These are phyloP conservation scores for Platyrinchus mystaceus DNA, from an alignment of 2,797 vertebrate genomes.

Conservation along the genomic window DNA sequence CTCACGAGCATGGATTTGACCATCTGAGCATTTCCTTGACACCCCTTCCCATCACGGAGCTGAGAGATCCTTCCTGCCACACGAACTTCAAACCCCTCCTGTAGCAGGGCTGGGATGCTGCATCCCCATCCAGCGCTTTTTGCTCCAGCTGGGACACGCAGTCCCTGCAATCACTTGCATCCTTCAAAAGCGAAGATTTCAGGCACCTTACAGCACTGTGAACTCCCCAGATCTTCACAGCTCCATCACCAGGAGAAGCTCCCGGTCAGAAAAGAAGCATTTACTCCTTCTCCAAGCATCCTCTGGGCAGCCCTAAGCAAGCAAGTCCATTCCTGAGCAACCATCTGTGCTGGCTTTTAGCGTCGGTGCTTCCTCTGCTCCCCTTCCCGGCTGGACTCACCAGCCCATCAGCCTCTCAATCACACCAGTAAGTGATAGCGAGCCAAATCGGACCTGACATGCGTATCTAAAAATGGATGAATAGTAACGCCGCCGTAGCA, in stretches of 20 bases:
- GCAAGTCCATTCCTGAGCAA: background rate
- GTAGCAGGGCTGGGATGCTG: background rate
- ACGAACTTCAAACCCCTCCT: background rate
- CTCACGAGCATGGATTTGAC: background rate
- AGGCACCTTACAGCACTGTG: background rate
- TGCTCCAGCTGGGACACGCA: background rate
- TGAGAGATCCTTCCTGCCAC: background rate
- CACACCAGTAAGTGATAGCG: background rate
- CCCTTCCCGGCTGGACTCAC: background rate
- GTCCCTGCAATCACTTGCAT: background rate
- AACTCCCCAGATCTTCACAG: background rate
- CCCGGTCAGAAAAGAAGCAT: background rate
- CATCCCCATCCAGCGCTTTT: background rate
- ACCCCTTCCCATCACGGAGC: background rate
- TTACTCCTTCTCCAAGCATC: background rate
- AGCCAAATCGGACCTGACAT: constrained; percentile 8
- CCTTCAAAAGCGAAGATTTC: background rate
- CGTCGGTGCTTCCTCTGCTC: background rate
- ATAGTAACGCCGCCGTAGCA: constrained; percentile 53
- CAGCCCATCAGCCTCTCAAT: constrained; percentile 14
- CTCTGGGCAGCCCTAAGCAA: background rate
- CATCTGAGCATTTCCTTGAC: background rate
- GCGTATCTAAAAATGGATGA: background rate
- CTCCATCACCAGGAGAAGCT: background rate
- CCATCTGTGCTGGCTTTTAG: background rate